Evolutionary conservation across 1,140 invertebrate genomes (phyloP).

Genomic region (Lethrus apterus): DNA sequence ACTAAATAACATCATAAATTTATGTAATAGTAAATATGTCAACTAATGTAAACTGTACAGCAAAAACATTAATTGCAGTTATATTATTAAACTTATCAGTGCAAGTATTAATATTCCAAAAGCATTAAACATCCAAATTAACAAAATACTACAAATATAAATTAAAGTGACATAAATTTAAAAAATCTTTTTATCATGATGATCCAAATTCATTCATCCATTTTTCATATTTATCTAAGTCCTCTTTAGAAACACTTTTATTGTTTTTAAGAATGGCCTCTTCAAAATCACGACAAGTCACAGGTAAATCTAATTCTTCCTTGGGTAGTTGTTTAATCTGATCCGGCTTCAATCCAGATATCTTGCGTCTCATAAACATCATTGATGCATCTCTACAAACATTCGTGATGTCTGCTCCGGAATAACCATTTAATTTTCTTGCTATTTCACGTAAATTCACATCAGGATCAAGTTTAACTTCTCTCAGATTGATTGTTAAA

Average conservation of each 20-base stretch:
- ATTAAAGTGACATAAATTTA: too few relatives aligned
- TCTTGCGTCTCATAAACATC: slow-evolving; percentile 97
- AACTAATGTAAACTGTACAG: too few relatives aligned
- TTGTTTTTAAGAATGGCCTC: slow-evolving; percentile 91
- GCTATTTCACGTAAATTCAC: slow-evolving; percentile 83
- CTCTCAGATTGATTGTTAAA: slow-evolving; percentile 85
- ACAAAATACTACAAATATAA: too few relatives aligned
- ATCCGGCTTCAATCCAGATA: slow-evolving; percentile 88
- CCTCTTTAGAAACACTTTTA: slow-evolving; percentile 91
- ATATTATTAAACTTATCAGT: too few relatives aligned
- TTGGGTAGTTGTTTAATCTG: slow-evolving; percentile 91
- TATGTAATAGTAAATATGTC: too few relatives aligned
- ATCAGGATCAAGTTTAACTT: slow-evolving; percentile 76
- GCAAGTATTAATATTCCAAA: too few relatives aligned
- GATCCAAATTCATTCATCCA: slow-evolving; percentile 99
- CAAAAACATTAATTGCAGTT: too few relatives aligned
- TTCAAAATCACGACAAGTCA: slow-evolving; percentile 85
- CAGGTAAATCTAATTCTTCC: slow-evolving; percentile 91
- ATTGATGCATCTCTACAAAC: slow-evolving; percentile 98
- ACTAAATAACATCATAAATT: too few relatives aligned
- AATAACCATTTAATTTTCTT: slow-evolving; percentile 85
- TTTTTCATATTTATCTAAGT: slow-evolving; percentile 93
- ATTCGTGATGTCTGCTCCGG: slow-evolving; percentile 97
- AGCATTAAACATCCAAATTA: too few relatives aligned
- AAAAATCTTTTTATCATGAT: slow-evolving; percentile 63